These are phyloP conservation scores for Actinemys pallida DNA, from an alignment of 2,113 vertebrate species.

Conservation along the genomic window DNA sequence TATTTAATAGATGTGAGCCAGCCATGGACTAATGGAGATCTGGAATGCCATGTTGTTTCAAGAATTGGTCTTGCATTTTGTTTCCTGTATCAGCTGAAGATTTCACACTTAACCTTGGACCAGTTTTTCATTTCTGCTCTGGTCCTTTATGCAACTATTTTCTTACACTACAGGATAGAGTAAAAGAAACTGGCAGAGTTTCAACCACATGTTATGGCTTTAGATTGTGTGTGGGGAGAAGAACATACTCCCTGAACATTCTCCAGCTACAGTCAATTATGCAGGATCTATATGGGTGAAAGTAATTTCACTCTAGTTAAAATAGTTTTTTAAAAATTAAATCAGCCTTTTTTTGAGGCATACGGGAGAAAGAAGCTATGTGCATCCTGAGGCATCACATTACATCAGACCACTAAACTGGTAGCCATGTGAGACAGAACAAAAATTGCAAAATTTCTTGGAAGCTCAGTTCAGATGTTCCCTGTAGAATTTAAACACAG, in stretches of 20 bases:
- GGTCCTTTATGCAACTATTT: not conserved
- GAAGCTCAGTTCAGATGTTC: slow-evolving; percentile 8
- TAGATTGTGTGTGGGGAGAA: not conserved
- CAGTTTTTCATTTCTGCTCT: not conserved
- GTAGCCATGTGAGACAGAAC: not conserved
- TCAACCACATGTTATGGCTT: not conserved
- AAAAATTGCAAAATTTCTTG: not conserved
- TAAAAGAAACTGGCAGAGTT: not conserved
- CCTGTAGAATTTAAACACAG: not conserved
- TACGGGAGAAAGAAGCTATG: not conserved
- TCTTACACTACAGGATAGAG: not conserved
- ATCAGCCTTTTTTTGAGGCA: slow-evolving; percentile 8
- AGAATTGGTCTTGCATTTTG: not conserved
- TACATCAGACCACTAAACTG: not conserved
- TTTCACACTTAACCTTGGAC: not conserved
- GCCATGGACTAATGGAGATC: not conserved
- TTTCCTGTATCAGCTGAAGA: not conserved
- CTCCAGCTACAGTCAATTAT: not conserved
- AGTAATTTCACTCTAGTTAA: not conserved
- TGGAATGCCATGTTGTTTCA: not conserved
- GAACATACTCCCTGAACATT: not conserved
- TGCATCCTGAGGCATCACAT: not conserved
- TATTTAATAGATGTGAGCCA: not conserved
- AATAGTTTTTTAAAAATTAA: not conserved
- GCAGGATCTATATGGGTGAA: not conserved